A percentile compares a stretch with the other conserved stretches of the same genome.
These are phyloP conservation scores for Nibea coibor DNA, from an alignment of 2,113 vertebrate genomes.

Conservation along the genomic window DNA sequence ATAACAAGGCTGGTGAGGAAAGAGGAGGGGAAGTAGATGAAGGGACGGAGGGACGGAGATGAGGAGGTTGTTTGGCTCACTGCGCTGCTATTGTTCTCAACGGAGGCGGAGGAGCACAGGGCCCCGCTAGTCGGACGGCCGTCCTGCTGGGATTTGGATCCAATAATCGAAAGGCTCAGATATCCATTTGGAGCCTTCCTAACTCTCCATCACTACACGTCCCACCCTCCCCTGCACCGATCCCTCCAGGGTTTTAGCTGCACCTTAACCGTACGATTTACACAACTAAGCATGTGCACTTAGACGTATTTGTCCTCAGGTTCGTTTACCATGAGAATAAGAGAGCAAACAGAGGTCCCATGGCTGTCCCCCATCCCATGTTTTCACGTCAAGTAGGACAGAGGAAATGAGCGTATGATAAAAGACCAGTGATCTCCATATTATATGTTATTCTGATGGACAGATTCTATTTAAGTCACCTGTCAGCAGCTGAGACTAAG, in stretches of 20 bases:
- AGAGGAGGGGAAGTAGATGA: conserved; percentile 50
- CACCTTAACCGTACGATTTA: neutral
- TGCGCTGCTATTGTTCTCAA: conserved; percentile 66
- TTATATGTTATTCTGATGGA: conserved; percentile 63
- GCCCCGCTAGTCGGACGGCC: conserved; percentile 29
- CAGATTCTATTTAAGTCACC: conserved; percentile 72
- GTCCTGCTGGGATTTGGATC: conserved; percentile 64
- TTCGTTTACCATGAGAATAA: conserved; percentile 23
- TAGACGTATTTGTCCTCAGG: neutral
- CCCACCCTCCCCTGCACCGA: conserved; percentile 31
- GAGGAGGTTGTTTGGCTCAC: conserved; percentile 62
- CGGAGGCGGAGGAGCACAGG: conserved; percentile 46
- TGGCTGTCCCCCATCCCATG: conserved; percentile 22
- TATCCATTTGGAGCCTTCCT: conserved; percentile 58
- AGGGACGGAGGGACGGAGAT: conserved; percentile 53
- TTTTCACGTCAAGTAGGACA: conserved; percentile 37
- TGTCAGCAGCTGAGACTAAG: conserved; percentile 71
- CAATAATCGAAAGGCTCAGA: conserved; percentile 64
- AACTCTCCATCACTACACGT: conserved; percentile 37
- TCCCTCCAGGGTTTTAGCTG: conserved; percentile 34
- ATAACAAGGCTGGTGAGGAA: conserved; percentile 33
- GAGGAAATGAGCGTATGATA: conserved; percentile 59
- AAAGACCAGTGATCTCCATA: conserved; percentile 36
- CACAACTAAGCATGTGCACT: conserved; percentile 6
- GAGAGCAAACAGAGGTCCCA: conserved; percentile 11